Conservation (phyloP, 2,888 invertebrate species). For the Adela reaumurella region DNA sequence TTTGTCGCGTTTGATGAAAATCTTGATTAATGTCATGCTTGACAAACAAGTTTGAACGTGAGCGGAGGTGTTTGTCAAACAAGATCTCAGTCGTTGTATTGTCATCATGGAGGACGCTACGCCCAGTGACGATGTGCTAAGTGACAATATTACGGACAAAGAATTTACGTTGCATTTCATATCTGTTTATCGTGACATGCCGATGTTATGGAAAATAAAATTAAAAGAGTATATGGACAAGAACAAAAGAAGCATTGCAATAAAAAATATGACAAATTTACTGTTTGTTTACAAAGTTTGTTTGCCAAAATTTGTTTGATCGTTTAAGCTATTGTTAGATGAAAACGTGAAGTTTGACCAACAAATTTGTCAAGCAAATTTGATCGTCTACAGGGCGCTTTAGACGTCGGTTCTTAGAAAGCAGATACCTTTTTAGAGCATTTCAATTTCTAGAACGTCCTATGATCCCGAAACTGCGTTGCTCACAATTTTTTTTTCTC, state of each 20-base stretch:
- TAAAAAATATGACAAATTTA: conserved; percentile 8
- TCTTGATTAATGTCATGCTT: background rate
- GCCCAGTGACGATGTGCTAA: conserved; percentile 7
- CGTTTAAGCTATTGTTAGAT: no score
- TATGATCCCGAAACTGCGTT: no score
- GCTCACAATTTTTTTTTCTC: no score
- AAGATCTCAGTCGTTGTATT: background rate
- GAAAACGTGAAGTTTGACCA: no score
- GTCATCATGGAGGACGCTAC: conserved; percentile 8
- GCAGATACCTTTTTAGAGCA: no score
- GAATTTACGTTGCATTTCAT: conserved; percentile 11
- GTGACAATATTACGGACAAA: conserved; percentile 7
- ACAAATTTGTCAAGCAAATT: no score
- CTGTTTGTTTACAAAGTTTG: no score
- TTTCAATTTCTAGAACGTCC: no score
- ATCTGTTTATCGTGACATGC: conserved; percentile 9
- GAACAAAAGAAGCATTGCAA: conserved; percentile 11
- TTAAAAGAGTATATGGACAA: conserved; percentile 11
- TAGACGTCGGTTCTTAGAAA: no score
- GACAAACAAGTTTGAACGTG: background rate
- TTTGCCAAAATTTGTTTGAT: no score
- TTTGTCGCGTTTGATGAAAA: background rate
- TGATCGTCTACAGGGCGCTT: no score
- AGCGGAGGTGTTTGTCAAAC: background rate
- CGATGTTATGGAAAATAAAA: conserved; percentile 10